Conservation (phyloP, 2,888 invertebrate genomes). For the Drosophila limbata region DNA sequence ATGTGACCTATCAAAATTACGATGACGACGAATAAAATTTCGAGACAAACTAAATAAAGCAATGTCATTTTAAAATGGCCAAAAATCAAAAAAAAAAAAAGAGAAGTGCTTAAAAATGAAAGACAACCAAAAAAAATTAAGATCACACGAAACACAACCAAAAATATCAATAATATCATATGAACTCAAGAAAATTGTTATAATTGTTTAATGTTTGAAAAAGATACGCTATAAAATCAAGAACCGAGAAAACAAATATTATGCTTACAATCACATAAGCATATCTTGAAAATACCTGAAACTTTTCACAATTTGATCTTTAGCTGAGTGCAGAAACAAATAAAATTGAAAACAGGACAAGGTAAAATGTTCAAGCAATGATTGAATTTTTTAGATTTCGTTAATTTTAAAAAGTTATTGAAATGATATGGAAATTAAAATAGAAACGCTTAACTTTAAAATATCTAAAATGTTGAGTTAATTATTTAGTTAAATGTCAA, state of each 20-base stretch:
- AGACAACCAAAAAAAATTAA: slow-evolving; percentile 9
- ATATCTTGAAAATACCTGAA: slow-evolving; percentile 30
- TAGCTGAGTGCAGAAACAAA: neutral
- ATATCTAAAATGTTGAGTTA: neutral
- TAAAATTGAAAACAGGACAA: neutral
- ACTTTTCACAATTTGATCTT: neutral
- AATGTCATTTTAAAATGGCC: slow-evolving; percentile 66
- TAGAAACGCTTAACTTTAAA: neutral
- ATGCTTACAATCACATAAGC: slow-evolving; percentile 13
- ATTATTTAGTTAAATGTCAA: neutral
- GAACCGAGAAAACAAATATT: slow-evolving; percentile 9
- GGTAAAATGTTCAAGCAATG: no score
- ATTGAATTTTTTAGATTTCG: no score
- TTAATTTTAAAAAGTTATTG: no score
- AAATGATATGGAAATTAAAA: neutral
- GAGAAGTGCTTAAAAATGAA: neutral
- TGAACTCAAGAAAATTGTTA: slow-evolving; percentile 72
- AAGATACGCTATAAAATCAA: slow-evolving; percentile 42
- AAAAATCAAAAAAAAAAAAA: slow-evolving; percentile 61
- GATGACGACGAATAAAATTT: slow-evolving; percentile 91
- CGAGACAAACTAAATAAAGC: slow-evolving; percentile 40
- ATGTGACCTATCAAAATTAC: slow-evolving; percentile 97
- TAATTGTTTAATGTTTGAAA: slow-evolving; percentile 56
- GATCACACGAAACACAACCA: slow-evolving; percentile 78
- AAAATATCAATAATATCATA: slow-evolving; percentile 86